These are phyloP conservation scores for Nematostella vectensis DNA, from an alignment of 92 coral and sea anemone genomes.

Conservation along the genomic window DNA sequence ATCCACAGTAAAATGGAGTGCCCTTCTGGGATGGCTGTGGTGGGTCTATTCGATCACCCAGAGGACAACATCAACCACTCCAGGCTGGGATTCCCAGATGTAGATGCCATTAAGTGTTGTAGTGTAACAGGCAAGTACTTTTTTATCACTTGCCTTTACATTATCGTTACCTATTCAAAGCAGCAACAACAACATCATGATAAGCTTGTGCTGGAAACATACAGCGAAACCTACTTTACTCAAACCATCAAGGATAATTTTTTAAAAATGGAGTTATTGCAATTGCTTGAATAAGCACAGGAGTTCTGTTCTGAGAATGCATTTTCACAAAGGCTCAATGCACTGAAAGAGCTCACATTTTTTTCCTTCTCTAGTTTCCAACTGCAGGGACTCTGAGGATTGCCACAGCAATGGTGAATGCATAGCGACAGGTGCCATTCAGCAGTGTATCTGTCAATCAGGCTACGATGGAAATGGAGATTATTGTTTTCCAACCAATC, in stretches of 20 bases:
- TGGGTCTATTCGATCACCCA: slow-evolving; percentile 21
- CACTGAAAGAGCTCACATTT: neutral
- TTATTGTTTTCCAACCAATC: neutral
- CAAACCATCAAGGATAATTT: too few relatives aligned
- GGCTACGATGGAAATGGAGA: slow-evolving; percentile 30
- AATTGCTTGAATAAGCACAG: too few relatives aligned
- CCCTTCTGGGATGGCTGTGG: slow-evolving; percentile 16
- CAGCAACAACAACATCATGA: neutral
- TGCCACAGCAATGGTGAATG: slow-evolving; percentile 30
- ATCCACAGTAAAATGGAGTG: slow-evolving; percentile 16
- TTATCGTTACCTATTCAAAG: neutral
- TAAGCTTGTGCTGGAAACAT: too few relatives aligned
- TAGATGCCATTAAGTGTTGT: slow-evolving; percentile 29
- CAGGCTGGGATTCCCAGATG: slow-evolving; percentile 10
- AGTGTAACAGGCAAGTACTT: slow-evolving; percentile 1
- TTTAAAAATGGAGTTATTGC: too few relatives aligned
- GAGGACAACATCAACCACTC: slow-evolving; percentile 26
- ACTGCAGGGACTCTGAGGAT: slow-evolving; percentile 14
- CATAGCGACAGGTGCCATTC: slow-evolving; percentile 6
- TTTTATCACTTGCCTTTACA: too few relatives aligned
- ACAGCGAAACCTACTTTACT: too few relatives aligned
- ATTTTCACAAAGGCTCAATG: too few relatives aligned
- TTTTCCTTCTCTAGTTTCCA: slow-evolving; percentile 1
- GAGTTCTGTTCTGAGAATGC: too few relatives aligned
- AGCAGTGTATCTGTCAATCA: slow-evolving; percentile 8